These are phyloP conservation scores for Helarctos malayanus DNA, from an alignment of 2,797 vertebrate genomes.

Conservation along the genomic window DNA sequence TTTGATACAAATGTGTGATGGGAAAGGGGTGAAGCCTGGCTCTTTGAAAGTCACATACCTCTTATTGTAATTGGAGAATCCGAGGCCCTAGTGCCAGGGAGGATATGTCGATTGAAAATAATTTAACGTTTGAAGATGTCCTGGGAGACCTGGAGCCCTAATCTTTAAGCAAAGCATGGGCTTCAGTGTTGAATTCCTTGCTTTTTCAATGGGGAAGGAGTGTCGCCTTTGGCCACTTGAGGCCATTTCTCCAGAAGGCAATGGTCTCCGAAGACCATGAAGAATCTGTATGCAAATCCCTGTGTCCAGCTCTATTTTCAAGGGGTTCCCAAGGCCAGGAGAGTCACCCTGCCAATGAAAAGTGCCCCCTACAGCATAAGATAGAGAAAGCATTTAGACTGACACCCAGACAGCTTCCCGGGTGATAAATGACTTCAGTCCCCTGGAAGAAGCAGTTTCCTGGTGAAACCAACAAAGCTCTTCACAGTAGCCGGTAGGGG, in stretches of 20 bases:
- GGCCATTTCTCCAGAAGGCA: neutral
- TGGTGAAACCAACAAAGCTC: neutral
- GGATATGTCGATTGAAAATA: neutral
- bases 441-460: neutral
- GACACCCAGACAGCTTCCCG: neutral
- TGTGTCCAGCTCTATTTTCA: neutral
- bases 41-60: neutral
- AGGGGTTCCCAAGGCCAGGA: neutral
- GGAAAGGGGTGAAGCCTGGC: neutral
- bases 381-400: neutral
- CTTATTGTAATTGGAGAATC: neutral
- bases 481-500: accelerated
- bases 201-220: neutral
- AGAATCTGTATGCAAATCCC: neutral
- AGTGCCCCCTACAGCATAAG: neutral
- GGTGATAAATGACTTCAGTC: neutral
- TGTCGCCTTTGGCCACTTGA: neutral
- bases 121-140: neutral
- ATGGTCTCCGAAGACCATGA: neutral
- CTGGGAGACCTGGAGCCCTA: neutral
- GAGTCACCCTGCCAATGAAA: neutral
- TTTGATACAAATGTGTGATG: too few relatives aligned
- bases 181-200: neutral
- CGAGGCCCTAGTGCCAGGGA: neutral
- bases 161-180: neutral